Base-by-base conservation (phyloP, 2,797 vertebrate species). In the Girardinus metallicus region DNA sequence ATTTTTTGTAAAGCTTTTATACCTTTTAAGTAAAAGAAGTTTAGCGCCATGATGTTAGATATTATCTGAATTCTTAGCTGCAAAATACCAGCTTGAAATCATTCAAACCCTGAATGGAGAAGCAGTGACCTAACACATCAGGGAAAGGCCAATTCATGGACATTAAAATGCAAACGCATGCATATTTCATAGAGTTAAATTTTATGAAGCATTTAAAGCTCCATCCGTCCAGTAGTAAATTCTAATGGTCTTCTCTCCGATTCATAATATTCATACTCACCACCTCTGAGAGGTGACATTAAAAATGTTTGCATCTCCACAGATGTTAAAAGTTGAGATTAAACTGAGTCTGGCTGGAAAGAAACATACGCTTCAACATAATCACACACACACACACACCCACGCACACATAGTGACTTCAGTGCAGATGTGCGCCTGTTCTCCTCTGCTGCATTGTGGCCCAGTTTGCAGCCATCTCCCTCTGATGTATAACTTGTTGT, bases 401-500 rank as follows among this genome's bases (percentile, higher is more conserved):
- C 26, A 31, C 70, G 8, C 70, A 10, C 43, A 3, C 43, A 46
- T 15, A 4, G 11, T 84, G 90, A 92, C 87, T 93, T 91, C 85
- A 91, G 90, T 93, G 86, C 91, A 94, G 91, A 93, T 95, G 93
- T 97, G 95, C 77, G 88, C 93, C 91, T 91, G 94, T 93, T 96
- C 94, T 95, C 96, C 91, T 91, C 92, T 91, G 96, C 93, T 95
- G 95, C 96, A 95, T 96, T 95, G 94, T 96, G 96, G 94, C 96
- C 97, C 97, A 97, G 95, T 97, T 97, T 97, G 96, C 95, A 97
- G 97, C 97, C 97, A 97, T 97, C 97, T 97, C 97, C 88, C 97
- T 97, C 96, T 97, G 97, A 99, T 98, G 97, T 99, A 98, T 98
- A 99, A 97, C 98, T 98, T 97, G 97, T 98, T 98, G 98, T 98